Evolutionary conservation across 2,797 vertebrate genomes (phyloP).

Genomic region (Acanthopagrus latus): DNA sequence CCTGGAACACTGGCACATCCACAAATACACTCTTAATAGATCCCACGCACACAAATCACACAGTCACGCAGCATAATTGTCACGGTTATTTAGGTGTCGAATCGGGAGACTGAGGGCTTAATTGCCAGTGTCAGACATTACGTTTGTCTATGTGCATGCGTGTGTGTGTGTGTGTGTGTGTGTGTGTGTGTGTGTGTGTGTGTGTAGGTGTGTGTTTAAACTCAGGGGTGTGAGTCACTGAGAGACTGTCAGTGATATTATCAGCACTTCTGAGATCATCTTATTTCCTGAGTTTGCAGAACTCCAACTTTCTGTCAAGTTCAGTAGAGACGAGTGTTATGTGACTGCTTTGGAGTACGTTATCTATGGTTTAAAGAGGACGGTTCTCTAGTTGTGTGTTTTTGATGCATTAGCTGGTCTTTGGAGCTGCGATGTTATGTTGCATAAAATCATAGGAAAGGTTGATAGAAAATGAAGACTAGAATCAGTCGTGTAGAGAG

Average conservation of each 20-base stretch:
- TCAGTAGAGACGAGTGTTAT: constrained; percentile 10
- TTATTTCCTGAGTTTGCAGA: constrained; percentile 34
- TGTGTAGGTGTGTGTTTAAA: constrained; percentile 28
- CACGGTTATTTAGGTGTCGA: constrained; percentile 60
- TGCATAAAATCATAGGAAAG: neutral
- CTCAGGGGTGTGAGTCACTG: constrained; percentile 41
- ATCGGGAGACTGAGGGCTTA: constrained; percentile 53
- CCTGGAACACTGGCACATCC: constrained; percentile 17
- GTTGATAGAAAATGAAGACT: neutral
- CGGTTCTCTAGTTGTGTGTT: neutral
- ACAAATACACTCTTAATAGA: constrained; percentile 26
- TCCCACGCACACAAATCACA: constrained; percentile 23
- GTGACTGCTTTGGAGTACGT: neutral
- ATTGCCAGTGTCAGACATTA: constrained; percentile 59
- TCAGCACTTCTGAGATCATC: constrained; percentile 46
- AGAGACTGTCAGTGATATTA: constrained; percentile 45
- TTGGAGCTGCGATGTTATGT: neutral
- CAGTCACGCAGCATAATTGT: constrained; percentile 54
- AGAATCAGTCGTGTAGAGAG: neutral
- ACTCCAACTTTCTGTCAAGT: constrained; percentile 37
- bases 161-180: neutral
- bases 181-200: neutral
- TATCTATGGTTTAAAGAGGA: constrained; percentile 3
- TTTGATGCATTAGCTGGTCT: neutral
- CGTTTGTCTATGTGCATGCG: neutral